Evolutionary conservation across 2,113 vertebrate genomes (phyloP).

Genomic region (Pseudois nayaur): DNA sequence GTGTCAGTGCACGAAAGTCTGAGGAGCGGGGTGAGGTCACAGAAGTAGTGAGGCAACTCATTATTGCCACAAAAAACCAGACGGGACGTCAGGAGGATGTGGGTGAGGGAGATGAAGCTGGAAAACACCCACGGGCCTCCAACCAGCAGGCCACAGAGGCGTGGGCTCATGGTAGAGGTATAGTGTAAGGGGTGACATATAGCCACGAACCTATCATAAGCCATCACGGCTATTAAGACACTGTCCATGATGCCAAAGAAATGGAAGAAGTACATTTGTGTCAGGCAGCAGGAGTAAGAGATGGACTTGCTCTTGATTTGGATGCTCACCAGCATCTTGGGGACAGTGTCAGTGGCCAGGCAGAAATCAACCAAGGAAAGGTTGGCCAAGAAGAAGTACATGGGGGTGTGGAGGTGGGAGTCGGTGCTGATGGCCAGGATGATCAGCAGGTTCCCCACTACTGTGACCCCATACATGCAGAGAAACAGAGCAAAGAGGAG

Average conservation of each 20-base stretch:
- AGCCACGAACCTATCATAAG: slow-evolving; percentile 69
- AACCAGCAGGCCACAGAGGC: slow-evolving; percentile 22
- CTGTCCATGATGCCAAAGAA: slow-evolving; percentile 73
- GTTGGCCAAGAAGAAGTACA: slow-evolving; percentile 75
- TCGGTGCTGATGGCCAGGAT: slow-evolving; percentile 54
- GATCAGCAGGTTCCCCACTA: slow-evolving; percentile 49
- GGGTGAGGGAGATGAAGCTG: slow-evolving; percentile 56
- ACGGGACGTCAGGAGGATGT: slow-evolving; percentile 44
- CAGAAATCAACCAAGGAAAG: slow-evolving; percentile 68
- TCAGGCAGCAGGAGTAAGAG: slow-evolving; percentile 60
- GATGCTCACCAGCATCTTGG: slow-evolving; percentile 64
- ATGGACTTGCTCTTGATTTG: slow-evolving; percentile 44
- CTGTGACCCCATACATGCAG: slow-evolving; percentile 40
- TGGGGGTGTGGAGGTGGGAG: slow-evolving; percentile 60
- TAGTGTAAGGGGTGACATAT: slow-evolving; percentile 73
- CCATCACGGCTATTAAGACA: slow-evolving; percentile 70
- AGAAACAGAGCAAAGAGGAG: slow-evolving; percentile 61
- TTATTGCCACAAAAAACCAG: slow-evolving; percentile 52
- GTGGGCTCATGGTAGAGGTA: slow-evolving; percentile 51
- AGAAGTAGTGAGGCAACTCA: slow-evolving; percentile 61
- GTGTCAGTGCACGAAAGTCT: slow-evolving; percentile 48
- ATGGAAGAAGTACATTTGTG: slow-evolving; percentile 70
- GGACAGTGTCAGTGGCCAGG: slow-evolving; percentile 58
- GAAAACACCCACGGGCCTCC: slow-evolving; percentile 44
- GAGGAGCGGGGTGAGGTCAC: slow-evolving; percentile 64